These are phyloP conservation scores for Odocoileus hemionus DNA, from an alignment of 2,113 vertebrate genomes.

Conservation along the genomic window DNA sequence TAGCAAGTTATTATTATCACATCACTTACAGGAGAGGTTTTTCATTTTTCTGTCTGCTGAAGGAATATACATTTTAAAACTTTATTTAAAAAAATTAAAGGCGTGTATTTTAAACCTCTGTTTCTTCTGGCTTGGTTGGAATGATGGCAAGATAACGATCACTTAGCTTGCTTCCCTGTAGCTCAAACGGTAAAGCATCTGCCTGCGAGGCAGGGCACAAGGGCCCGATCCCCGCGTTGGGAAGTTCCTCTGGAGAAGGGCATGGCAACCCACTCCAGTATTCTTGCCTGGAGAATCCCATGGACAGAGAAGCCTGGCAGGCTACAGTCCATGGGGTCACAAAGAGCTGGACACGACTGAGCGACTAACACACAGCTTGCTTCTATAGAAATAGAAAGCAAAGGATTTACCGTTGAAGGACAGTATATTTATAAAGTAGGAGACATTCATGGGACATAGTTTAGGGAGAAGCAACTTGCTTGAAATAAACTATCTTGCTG, in stretches of 20 bases:
- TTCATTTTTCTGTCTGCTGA: constrained; percentile 21
- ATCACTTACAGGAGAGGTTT: constrained; percentile 26
- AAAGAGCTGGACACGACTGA: too few species aligned
- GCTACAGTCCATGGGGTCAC: too few species aligned
- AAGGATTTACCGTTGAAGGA: constrained; percentile 25
- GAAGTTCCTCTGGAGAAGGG: too few species aligned
- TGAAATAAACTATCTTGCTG: constrained; percentile 39
- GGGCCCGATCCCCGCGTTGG: too few species aligned
- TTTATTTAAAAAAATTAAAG: background rate
- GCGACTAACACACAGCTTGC: background rate
- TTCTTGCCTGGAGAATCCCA: too few species aligned
- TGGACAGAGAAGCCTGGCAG: too few species aligned
- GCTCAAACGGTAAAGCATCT: too few species aligned
- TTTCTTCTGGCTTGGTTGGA: constrained; percentile 21
- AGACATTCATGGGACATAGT: background rate
- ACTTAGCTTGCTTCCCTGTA: background rate
- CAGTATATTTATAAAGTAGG: constrained; percentile 27
- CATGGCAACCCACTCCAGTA: too few species aligned
- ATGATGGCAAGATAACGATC: background rate
- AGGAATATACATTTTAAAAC: background rate
- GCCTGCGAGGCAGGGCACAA: too few species aligned
- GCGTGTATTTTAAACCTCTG: background rate
- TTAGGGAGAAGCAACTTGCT: background rate
- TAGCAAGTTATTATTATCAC: constrained; percentile 46
- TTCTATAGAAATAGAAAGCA: constrained; percentile 21